phyloP scores from a whole-genome alignment of 2,113 vertebrate species.

The Dicaeum eximium region DNA sequence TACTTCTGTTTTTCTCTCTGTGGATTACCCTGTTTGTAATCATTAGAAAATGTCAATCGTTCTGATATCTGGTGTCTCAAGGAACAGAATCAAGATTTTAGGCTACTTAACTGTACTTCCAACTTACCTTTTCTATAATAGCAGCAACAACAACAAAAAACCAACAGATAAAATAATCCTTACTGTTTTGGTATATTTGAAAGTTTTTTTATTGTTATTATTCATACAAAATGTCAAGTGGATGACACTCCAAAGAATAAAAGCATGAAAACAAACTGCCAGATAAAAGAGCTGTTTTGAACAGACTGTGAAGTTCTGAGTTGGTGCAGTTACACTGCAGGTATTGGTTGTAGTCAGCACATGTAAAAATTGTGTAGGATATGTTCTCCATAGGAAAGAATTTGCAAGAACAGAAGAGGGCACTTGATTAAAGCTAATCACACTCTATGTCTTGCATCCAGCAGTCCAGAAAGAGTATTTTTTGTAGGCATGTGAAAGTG shows the following conservation, averaged over 20 bases:
- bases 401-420: background rate
- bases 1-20: constrained; percentile 8
- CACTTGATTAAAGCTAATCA: background rate
- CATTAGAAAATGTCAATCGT: constrained; percentile 20
- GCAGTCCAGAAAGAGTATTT: background rate
- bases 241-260: background rate
- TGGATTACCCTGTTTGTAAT: background rate
- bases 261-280: background rate
- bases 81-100: background rate
- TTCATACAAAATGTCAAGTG: background rate
- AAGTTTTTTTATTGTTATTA: background rate
- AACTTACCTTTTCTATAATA: background rate
- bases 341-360: background rate
- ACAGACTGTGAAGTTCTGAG: background rate
- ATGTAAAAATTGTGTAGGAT: background rate
- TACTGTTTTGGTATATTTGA: background rate
- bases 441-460: background rate
- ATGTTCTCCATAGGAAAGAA: background rate
- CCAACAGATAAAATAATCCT: background rate
- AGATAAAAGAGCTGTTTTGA: background rate
- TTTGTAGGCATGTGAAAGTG: background rate
- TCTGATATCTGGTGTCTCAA: background rate
- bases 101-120: background rate
- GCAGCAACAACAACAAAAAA: background rate
- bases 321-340: background rate